Percentiles rank a stretch among this genome's conserved stretches.
Conservation (phyloP, 2,113 vertebrate genomes). For the Raja brachyura region DNA sequence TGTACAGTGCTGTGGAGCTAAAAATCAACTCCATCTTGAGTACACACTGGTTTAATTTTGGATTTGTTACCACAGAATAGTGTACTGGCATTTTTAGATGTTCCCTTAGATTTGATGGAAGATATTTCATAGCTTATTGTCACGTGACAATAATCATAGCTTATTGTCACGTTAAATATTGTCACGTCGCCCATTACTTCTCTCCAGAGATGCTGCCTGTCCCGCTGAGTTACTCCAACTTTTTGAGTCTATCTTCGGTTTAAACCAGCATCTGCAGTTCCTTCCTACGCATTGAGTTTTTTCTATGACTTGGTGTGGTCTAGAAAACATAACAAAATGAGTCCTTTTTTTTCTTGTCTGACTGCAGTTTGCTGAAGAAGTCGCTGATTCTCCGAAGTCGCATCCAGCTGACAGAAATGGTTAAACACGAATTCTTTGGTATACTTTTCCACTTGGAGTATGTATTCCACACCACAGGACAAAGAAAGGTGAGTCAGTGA, state of each 20-base stretch:
- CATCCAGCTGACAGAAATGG: conserved; percentile 73
- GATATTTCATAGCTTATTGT: too few relatives aligned
- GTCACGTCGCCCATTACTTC: too few relatives aligned
- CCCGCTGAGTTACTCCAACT: too few relatives aligned
- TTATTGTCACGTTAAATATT: too few relatives aligned
- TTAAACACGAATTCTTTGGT: conserved; percentile 58
- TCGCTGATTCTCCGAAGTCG: conserved; percentile 70
- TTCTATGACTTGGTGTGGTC: not conserved
- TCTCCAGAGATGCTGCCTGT: too few relatives aligned
- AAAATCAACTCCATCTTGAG: not conserved
- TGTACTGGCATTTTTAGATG: not conserved
- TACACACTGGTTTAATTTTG: not conserved
- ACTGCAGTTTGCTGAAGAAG: conserved; percentile 51
- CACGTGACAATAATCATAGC: conserved; percentile 21
- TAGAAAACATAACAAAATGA: not conserved
- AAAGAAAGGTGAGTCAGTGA: conserved; percentile 57
- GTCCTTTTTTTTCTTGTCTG: not conserved
- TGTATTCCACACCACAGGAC: conserved; percentile 60
- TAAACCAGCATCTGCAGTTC: too few relatives aligned
- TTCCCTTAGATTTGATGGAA: not conserved
- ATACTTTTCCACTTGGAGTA: conserved; percentile 85
- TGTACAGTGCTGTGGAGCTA: not conserved
- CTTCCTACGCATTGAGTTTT: not conserved
- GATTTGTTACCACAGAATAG: not conserved
- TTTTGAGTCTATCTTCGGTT: too few relatives aligned